Evolutionary conservation across 2,797 vertebrate genomes (phyloP).

Genomic region (Oryzias sinensis): DNA sequence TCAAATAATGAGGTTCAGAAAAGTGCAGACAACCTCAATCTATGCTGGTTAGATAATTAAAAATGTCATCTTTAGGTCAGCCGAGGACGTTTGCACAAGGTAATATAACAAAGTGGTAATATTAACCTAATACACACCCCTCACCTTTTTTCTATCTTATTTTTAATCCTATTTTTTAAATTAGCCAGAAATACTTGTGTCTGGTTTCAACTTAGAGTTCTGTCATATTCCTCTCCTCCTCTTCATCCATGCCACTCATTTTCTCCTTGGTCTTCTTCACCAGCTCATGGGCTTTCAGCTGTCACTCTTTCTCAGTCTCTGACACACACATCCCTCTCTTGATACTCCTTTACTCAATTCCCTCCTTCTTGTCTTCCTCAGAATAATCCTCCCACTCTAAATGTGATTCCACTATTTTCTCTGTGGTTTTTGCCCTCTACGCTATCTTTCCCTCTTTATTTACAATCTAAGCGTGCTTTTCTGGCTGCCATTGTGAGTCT

Average conservation of each 20-base stretch:
- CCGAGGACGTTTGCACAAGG: no score
- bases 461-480: constrained; percentile 28
- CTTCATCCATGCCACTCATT: constrained; percentile 29
- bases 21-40: no score
- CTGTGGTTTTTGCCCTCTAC: constrained; percentile 1
- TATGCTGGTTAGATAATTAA: no score
- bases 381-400: constrained; percentile 42
- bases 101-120: no score
- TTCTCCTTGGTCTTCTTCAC: constrained; percentile 27
- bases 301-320: constrained; percentile 1
- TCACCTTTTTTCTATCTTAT: background rate
- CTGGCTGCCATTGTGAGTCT: constrained; percentile 25
- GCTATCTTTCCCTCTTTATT: constrained; percentile 27
- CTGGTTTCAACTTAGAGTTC: constrained; percentile 51
- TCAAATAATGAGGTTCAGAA: no score
- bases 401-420: constrained; percentile 33
- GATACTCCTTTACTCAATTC: constrained; percentile 12
- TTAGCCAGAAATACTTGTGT: constrained; percentile 59
- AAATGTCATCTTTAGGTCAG: no score
- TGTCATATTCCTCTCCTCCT: constrained; percentile 47
- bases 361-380: constrained; percentile 26
- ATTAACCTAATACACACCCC: no score
- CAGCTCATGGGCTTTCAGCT: constrained; percentile 7
- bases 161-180: constrained; percentile 49
- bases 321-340: constrained; percentile 8